phyloP scores from a whole-genome alignment of 1,140 invertebrate genomes.

The Gryon sp. region DNA sequence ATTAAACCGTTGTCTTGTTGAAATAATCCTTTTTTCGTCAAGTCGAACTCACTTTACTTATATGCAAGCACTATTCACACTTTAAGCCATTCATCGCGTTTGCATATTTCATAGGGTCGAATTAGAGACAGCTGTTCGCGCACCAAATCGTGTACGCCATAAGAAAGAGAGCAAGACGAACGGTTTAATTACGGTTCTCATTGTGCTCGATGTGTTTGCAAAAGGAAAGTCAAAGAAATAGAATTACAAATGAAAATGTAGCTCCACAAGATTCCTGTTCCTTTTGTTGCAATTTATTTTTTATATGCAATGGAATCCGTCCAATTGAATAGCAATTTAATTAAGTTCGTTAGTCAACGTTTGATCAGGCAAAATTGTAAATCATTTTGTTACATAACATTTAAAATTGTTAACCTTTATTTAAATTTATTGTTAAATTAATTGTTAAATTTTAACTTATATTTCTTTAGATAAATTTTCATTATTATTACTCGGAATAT shows the following conservation, averaged over 20 bases:
- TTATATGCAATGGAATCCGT: not conserved
- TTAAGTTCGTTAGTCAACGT: slow-evolving; percentile 21
- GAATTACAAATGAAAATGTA: slow-evolving; percentile 57
- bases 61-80: slow-evolving; percentile 51
- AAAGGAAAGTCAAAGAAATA: slow-evolving; percentile 45
- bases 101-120: slow-evolving; percentile 64
- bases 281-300: slow-evolving; percentile 47
- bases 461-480: too few relatives aligned
- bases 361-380: too few relatives aligned
- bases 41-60: slow-evolving; percentile 29
- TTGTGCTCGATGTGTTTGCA: slow-evolving; percentile 50
- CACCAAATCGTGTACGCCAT: slow-evolving; percentile 48
- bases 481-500: too few relatives aligned
- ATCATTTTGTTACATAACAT: too few relatives aligned
- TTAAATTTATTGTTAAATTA: too few relatives aligned
- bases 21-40: slow-evolving; percentile 18
- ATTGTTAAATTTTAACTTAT: too few relatives aligned
- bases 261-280: slow-evolving; percentile 4
- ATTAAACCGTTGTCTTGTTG: slow-evolving; percentile 32
- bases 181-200: slow-evolving; percentile 61
- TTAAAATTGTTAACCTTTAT: too few relatives aligned
- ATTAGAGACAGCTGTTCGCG: slow-evolving; percentile 63
- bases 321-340: slow-evolving; percentile 32
- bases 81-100: slow-evolving; percentile 58
- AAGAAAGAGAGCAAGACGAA: slow-evolving; percentile 51